Percentiles rank a stretch among this genome's conserved stretches.
phyloP scores from a whole-genome alignment of 2,888 invertebrate species.

The Polydrusus tereticollis region DNA sequence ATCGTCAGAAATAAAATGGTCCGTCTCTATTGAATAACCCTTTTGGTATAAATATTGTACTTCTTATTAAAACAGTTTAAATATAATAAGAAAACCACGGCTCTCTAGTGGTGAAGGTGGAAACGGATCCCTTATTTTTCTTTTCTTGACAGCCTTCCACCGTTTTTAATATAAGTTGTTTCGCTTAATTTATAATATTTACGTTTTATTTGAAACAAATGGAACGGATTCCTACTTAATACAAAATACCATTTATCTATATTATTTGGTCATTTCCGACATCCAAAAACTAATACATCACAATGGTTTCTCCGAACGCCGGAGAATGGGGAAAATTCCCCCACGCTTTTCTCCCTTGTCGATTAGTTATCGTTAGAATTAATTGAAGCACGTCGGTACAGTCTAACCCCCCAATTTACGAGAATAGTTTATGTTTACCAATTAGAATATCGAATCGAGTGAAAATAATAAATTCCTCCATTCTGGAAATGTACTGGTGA shows the following conservation, averaged over 20 bases:
- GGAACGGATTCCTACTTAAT: conserved; percentile 20
- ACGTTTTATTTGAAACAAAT: not conserved
- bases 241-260: conserved; percentile 31
- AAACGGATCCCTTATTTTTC: too few species aligned
- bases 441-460: not conserved
- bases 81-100: too few species aligned
- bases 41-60: too few species aligned
- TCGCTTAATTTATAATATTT: not conserved
- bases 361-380: conserved; percentile 52
- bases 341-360: conserved; percentile 30
- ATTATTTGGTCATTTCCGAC: conserved; percentile 42
- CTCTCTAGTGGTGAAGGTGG: too few species aligned
- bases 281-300: conserved; percentile 45
- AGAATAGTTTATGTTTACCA: conserved; percentile 30
- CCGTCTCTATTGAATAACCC: too few species aligned
- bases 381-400: conserved; percentile 45
- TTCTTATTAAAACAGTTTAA: too few species aligned
- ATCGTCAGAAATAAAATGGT: too few species aligned
- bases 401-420: conserved; percentile 38
- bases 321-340: conserved; percentile 2
- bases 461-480: not conserved
- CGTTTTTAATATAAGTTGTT: conserved; percentile 2
- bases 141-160: too few species aligned
- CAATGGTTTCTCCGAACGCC: not conserved
- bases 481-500: not conserved